Percentiles rank a stretch among this genome's conserved stretches.
These are phyloP conservation scores for Echinarachnius parma DNA, from an alignment of 53 echinoderm and acorn worm genomes.

Conservation along the genomic window DNA sequence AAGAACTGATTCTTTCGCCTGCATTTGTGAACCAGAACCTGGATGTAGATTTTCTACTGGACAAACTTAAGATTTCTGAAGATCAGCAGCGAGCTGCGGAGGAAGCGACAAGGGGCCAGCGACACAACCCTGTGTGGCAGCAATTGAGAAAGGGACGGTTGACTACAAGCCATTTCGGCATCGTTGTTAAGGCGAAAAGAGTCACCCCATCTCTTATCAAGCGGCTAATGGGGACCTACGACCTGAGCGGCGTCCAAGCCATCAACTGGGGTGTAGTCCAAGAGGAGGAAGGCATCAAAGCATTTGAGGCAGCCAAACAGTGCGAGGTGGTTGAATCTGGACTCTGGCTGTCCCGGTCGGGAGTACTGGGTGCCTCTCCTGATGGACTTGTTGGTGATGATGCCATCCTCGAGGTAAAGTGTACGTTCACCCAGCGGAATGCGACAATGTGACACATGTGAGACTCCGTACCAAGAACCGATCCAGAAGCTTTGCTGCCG, in stretches of 20 bases:
- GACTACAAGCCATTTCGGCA: constrained; percentile 24
- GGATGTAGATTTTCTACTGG: background rate
- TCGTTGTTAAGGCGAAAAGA: background rate
- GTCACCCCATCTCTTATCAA: constrained; percentile 22
- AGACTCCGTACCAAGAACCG: too few species aligned
- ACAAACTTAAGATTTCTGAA: background rate
- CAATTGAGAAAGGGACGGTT: constrained; percentile 5
- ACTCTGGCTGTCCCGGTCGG: constrained; percentile 2
- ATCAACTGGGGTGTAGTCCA: constrained; percentile 23
- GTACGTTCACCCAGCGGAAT: constrained; percentile 9
- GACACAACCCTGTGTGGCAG: constrained; percentile 19
- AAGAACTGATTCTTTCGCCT: constrained; percentile 1
- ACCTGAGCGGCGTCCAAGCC: constrained; percentile 8
- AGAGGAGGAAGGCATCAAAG: constrained; percentile 27
- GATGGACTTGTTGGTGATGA: constrained; percentile 8
- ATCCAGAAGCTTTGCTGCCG: too few species aligned
- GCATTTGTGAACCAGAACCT: background rate
- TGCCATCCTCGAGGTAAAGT: constrained; percentile 28
- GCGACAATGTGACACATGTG: too few species aligned
- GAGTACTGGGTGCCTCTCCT: constrained; percentile 24
- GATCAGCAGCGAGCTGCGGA: constrained; percentile 5
- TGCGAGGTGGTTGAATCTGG: constrained; percentile 16
- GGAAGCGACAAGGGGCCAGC: constrained; percentile 12
- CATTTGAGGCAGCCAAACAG: background rate
- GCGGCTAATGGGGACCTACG: background rate